Percentiles rank a stretch among this genome's conserved stretches.
Evolutionary conservation across 2,113 vertebrate species (phyloP).

Genomic region (Coreoperca whiteheadi): DNA sequence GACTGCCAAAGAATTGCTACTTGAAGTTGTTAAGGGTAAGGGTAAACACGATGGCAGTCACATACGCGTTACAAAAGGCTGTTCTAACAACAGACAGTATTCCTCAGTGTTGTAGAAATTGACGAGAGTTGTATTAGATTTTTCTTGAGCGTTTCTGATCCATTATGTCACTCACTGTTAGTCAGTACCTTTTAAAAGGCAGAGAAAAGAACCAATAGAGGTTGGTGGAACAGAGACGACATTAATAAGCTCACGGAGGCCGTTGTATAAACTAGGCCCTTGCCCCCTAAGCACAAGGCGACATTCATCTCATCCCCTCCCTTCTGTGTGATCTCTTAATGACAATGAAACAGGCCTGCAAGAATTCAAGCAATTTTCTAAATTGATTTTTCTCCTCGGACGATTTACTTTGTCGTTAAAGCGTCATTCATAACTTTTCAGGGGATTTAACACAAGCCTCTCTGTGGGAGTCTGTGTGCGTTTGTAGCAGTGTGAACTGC

Average conservation of each 20-base stretch:
- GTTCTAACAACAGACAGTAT: constrained; percentile 1
- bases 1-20: neutral
- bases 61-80: neutral
- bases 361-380: constrained; percentile 84
- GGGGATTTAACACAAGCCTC: constrained; percentile 55
- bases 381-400: constrained; percentile 83
- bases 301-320: constrained; percentile 59
- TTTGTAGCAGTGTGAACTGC: neutral
- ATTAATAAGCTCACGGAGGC: constrained; percentile 67
- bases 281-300: constrained; percentile 56
- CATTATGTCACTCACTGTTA: constrained; percentile 25
- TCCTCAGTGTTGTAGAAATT: constrained; percentile 13
- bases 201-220: constrained; percentile 28
- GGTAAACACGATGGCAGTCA: neutral
- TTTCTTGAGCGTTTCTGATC: constrained; percentile 43
- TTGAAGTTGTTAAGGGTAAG: constrained; percentile 17
- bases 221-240: constrained; percentile 36
- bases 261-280: constrained; percentile 38
- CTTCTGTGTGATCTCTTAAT: constrained; percentile 75
- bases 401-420: constrained; percentile 77
- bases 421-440: constrained; percentile 75
- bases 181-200: constrained; percentile 39
- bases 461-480: constrained; percentile 25
- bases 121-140: constrained; percentile 6
- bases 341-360: constrained; percentile 77